These are phyloP conservation scores for Isichthys henryi DNA, from an alignment of 2,113 vertebrate genomes.

Conservation along the genomic window DNA sequence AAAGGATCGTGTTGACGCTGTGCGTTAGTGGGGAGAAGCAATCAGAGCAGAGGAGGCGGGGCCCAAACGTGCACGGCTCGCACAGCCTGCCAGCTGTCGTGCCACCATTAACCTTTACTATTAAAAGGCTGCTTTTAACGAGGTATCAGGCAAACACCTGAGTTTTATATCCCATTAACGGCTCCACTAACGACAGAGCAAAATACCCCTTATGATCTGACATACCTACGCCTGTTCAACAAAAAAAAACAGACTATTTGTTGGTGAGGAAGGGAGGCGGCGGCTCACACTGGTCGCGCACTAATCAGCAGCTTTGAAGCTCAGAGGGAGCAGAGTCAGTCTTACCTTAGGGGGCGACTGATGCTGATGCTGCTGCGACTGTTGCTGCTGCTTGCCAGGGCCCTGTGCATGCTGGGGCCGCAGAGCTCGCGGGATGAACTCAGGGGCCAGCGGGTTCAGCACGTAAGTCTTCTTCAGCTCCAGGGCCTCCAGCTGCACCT, in stretches of 20 bases:
- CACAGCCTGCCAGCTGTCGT: not conserved
- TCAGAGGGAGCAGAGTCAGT: not conserved
- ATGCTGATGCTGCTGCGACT: constrained; percentile 67
- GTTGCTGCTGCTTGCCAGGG: constrained; percentile 66
- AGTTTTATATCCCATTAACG: not conserved
- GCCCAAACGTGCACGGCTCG: not conserved
- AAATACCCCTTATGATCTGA: not conserved
- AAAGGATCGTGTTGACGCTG: not conserved
- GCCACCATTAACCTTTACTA: not conserved
- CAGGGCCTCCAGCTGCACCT: constrained; percentile 90
- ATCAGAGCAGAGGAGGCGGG: not conserved
- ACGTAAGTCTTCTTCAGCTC: constrained; percentile 99
- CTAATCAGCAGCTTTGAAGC: not conserved
- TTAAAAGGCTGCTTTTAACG: not conserved
- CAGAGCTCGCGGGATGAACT: constrained; percentile 93
- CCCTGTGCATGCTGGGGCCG: constrained; percentile 69
- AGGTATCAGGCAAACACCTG: not conserved
- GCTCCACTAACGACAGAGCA: not conserved
- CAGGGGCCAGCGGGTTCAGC: constrained; percentile 91
- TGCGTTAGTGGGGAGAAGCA: not conserved
- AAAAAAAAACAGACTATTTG: not conserved
- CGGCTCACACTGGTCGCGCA: not conserved
- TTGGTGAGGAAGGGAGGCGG: not conserved
- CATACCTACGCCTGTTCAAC: not conserved
- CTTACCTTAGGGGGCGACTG: constrained; percentile 90